phyloP scores from a whole-genome alignment of 2,797 vertebrate genomes.

The Trematomus bernacchii region DNA sequence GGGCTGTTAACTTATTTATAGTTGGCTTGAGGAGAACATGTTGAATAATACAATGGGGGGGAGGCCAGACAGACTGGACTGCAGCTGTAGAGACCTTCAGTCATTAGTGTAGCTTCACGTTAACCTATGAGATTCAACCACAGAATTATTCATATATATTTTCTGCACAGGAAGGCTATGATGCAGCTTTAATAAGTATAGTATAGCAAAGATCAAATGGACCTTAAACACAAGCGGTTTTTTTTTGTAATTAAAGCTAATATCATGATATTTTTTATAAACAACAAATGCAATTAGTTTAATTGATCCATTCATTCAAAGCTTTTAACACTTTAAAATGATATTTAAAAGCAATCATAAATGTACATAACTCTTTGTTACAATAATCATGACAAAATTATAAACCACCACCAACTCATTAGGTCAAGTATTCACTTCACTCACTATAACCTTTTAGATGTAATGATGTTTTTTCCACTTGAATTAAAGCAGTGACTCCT shows the following conservation, averaged over 20 bases:
- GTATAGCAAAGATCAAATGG: neutral
- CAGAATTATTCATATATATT: neutral
- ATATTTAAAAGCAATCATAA: no score
- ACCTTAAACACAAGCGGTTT: neutral
- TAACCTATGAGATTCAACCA: neutral
- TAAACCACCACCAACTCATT: no score
- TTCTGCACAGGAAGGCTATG: neutral
- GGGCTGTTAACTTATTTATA: conserved; percentile 80
- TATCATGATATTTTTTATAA: neutral
- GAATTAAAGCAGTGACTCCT: no score
- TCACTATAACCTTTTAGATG: no score
- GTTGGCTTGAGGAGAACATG: conserved; percentile 72
- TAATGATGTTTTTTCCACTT: no score
- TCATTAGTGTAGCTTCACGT: conserved; percentile 27
- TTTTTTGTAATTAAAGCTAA: neutral
- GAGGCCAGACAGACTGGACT: conserved; percentile 66
- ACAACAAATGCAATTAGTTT: neutral
- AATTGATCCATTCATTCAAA: neutral
- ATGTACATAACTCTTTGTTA: no score
- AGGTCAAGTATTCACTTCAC: no score
- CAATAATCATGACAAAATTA: no score
- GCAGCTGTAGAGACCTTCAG: conserved; percentile 47
- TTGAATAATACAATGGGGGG: conserved; percentile 79
- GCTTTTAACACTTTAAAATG: no score
- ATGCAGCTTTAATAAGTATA: neutral